Evolutionary conservation across 2,113 vertebrate species (phyloP).

Genomic region (Vulpes vulpes): DNA sequence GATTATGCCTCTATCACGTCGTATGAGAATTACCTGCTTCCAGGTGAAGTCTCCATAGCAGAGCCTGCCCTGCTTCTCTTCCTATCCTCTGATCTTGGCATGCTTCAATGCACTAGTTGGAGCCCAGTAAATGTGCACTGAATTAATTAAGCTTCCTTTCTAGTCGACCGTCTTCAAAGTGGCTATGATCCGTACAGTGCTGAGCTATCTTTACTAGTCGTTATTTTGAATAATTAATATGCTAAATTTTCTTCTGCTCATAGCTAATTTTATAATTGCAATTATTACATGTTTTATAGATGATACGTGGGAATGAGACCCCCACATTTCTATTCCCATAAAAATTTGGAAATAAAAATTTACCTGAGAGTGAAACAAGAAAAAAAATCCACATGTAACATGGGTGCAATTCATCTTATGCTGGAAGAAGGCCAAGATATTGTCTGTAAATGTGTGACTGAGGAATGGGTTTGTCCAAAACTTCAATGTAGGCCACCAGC

Average conservation of each 20-base stretch:
- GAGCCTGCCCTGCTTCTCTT: not conserved
- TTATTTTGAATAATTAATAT: conserved; percentile 45
- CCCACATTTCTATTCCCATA: not conserved
- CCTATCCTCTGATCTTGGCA: not conserved
- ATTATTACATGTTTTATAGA: not conserved
- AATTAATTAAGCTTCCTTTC: conserved; percentile 27
- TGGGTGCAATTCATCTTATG: not conserved
- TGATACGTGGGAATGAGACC: not conserved
- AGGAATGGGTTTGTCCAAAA: not conserved
- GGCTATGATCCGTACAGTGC: not conserved
- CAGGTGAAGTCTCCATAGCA: not conserved
- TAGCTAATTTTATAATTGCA: conserved; percentile 12
- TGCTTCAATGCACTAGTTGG: not conserved
- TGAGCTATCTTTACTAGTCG: not conserved
- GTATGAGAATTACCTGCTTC: not conserved
- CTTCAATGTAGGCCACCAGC: not conserved
- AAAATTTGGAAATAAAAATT: conserved; percentile 48
- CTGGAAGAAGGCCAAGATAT: not conserved
- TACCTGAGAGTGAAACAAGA: conserved; percentile 14
- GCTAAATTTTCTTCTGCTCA: not conserved
- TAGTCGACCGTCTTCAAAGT: not conserved
- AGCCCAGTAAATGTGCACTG: not conserved
- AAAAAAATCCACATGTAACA: not conserved
- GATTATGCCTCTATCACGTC: not conserved
- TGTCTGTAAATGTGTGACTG: not conserved